Conservation (phyloP, 2,797 vertebrate species). For the Poeciliopsis infans region DNA sequence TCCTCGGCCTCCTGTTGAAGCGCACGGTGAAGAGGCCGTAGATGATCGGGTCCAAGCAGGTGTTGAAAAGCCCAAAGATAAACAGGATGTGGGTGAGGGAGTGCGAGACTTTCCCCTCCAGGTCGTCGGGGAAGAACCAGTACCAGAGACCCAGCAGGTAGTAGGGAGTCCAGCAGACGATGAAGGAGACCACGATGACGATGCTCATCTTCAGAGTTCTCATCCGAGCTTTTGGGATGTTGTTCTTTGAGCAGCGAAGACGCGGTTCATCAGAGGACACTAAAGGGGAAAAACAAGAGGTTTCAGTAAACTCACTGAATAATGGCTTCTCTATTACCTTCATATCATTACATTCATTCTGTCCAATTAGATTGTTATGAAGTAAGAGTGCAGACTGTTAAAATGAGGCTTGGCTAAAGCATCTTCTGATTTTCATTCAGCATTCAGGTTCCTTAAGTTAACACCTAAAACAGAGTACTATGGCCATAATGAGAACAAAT, state of each 20-base stretch:
- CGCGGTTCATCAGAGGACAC: constrained; percentile 75
- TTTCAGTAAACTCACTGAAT: background rate
- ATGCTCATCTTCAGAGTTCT: constrained; percentile 91
- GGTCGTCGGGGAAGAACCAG: constrained; percentile 90
- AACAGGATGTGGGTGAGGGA: constrained; percentile 90
- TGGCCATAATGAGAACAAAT: too few species aligned
- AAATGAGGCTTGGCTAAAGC: background rate
- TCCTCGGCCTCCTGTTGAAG: constrained; percentile 63
- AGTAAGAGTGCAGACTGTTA: too few species aligned
- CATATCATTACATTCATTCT: too few species aligned
- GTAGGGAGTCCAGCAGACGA: constrained; percentile 94
- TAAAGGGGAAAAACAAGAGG: constrained; percentile 25
- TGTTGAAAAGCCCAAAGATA: constrained; percentile 90
- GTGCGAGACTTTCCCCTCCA: constrained; percentile 84
- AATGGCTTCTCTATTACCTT: background rate
- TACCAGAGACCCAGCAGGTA: constrained; percentile 94
- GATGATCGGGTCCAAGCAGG: constrained; percentile 91
- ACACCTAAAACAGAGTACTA: background rate
- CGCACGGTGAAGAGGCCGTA: constrained; percentile 85
- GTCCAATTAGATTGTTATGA: too few species aligned
- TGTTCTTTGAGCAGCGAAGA: constrained; percentile 86
- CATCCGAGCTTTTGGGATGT: constrained; percentile 90
- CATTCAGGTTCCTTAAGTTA: background rate
- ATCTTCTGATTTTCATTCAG: background rate
- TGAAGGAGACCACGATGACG: constrained; percentile 89